Evolutionary conservation across 2,888 invertebrate genomes (phyloP), one percentile per base, ranked within the genome.

Genomic region (Dynastes hyllus): DNA sequence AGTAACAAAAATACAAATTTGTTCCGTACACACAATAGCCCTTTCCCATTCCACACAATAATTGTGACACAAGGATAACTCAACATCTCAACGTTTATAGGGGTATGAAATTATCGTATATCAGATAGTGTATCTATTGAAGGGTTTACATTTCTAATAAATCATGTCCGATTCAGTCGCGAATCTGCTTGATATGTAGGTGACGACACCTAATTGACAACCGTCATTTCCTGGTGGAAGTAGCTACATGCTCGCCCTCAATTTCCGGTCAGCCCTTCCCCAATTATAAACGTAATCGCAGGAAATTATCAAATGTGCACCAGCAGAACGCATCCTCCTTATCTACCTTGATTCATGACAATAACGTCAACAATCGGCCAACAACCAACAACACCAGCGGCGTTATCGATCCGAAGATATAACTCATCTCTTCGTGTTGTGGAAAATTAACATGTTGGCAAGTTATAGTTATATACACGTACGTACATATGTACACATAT

Each of bases 241-340:
- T 84, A 82, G 82, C 82, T 81, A 79, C 87, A 87, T 87, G 88
- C 87, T 86, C 87, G 87, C 88, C 88, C 89, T 88, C 88, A 88
- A 89, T 89, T 89, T 89, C 89, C 89, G 88, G 88, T 87, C 87
- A 86, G 88, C 87, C 88, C 87, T 87, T 87, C 88, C 88, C 88
- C 87, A 87, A 88, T 88, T 88, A 88, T 85, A 84, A 86, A 84
- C 85, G 85, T 88, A 89, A 89, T 89, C 88, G 86, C 89, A 89
- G 89, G 89, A 89, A 89, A 89, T 89, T 88, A 88, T 88, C 88
- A 87, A 87, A 88, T 87, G 87, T 85, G 86, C 86, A 86, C 85
- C 83, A 84, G 86, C 86, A 85, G 86, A 87, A 86, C 85, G 83
- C 84, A 84, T 86, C 86, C 85, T 85, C 85, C 87, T 87, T 87